These are phyloP conservation scores for Chalcosyrphus nemorum DNA, from an alignment of 2,888 invertebrate species.

Conservation along the genomic window DNA sequence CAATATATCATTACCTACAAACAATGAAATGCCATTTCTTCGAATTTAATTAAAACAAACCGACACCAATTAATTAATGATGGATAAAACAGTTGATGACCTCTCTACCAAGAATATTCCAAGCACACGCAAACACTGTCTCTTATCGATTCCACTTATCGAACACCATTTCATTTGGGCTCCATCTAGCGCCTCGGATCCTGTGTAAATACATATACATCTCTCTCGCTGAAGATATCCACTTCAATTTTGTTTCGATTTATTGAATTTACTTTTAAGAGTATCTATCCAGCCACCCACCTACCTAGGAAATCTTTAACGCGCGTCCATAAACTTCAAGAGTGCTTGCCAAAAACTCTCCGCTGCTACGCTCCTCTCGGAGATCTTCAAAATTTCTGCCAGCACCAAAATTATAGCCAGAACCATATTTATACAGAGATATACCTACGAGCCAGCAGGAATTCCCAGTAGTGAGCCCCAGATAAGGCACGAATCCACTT, in stretches of 20 bases:
- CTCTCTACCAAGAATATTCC: background rate
- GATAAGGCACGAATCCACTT: slow-evolving; percentile 65
- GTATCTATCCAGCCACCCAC: background rate
- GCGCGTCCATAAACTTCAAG: slow-evolving; percentile 58
- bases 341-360: slow-evolving; percentile 51
- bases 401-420: slow-evolving; percentile 35
- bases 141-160: slow-evolving; percentile 41
- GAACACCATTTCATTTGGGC: slow-evolving; percentile 5
- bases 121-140: slow-evolving; percentile 38
- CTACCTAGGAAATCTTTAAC: slow-evolving; percentile 23
- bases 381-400: slow-evolving; percentile 50
- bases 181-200: background rate
- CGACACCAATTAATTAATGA: slow-evolving; percentile 57
- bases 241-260: slow-evolving; percentile 61
- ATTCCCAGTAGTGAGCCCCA: slow-evolving; percentile 21
- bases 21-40: background rate
- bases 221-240: too few relatives aligned
- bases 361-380: too few relatives aligned
- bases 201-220: slow-evolving; percentile 9
- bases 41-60: slow-evolving; percentile 49
- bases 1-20: slow-evolving; percentile 4
- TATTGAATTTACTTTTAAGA: slow-evolving; percentile 65
- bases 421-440: slow-evolving; percentile 12
- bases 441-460: slow-evolving; percentile 12
- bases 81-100: slow-evolving; percentile 34